Base-by-base conservation (phyloP, 2,113 vertebrate genomes). In the Petrocephalus zakoni region DNA sequence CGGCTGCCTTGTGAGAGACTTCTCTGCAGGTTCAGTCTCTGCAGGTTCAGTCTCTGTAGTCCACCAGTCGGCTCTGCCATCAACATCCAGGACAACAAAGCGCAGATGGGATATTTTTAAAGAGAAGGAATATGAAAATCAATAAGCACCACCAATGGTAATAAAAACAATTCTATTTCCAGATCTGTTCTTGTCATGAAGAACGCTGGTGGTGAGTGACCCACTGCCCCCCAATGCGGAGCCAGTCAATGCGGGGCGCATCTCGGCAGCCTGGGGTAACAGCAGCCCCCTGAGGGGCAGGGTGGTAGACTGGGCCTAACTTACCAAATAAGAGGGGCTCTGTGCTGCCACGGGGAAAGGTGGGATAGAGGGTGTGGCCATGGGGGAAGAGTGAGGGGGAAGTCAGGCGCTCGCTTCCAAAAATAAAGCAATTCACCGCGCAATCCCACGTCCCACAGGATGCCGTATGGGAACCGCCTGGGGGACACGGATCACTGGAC, bases 381-480 rank as follows among this genome's bases (percentile, higher is more conserved):
- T 8, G 6, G 29, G 17, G 34, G 15, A 42, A 19, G 4, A 19
- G 34, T 13, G n/a, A 19, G 34, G 68, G 68, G 34, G 34, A 75
- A 37, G 68, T 42, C 72, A 68, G 88, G 72, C 86, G 88, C 91
- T 6, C 53, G 46, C 85, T 75, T 81, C 49, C 34, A 53, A 61
- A 75, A 61, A 55, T 78, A 55, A 11, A 55, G 2, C 22, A 25
- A 78, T 34, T 58, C 78, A 61, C 55, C 37, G 21, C 53, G 13
- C 51, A 83, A 34, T 29, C 49, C 61, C 64, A 86, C 21, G 61
- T 78, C 72, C 72, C 72, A 17, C 72, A 78, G 72, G 72, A 78
- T 15, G 29, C 29, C 15, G 72, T 42, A 78, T 42, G 72, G 34
- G 42, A 34, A 78, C 34, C 11, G 19, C 72, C 72, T 78, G 72